Conservation (phyloP, 2,888 invertebrate genomes). For the Nycteola revayana region DNA sequence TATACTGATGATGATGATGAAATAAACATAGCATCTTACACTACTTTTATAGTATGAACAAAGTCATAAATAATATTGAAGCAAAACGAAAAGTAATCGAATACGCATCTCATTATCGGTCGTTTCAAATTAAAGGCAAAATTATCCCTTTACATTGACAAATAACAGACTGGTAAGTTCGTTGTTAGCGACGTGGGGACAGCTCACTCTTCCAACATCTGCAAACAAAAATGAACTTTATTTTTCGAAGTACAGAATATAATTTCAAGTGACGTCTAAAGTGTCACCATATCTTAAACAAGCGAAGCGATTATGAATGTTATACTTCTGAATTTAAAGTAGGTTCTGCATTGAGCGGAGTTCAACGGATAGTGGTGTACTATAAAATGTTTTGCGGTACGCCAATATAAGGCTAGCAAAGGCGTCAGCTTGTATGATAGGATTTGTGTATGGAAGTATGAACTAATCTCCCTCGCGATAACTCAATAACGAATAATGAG, state of each 20-base stretch:
- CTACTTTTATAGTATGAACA: no score
- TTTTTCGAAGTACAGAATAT: rapidly evolving
- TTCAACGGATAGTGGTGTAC: constrained; percentile 31
- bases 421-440: constrained; percentile 82
- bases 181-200: constrained; percentile 67
- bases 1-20: no score
- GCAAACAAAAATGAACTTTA: constrained; percentile 25
- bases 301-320: constrained; percentile 7
- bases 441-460: constrained; percentile 81
- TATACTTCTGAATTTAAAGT: constrained; percentile 6
- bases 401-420: constrained; percentile 77
- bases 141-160: constrained; percentile 75
- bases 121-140: constrained; percentile 70
- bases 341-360: constrained; percentile 29
- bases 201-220: constrained; percentile 27
- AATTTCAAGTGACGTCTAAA: no score
- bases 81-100: constrained; percentile 52
- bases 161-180: constrained; percentile 70
- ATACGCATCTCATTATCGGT: constrained; percentile 75
- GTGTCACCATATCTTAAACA: no score
- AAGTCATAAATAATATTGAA: no score
- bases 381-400: constrained; percentile 61
- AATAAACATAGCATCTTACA: no score
- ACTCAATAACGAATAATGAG: constrained; percentile 81
- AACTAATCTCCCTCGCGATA: constrained; percentile 80